Conservation (phyloP, 1,140 invertebrate genomes). For the Nomia melanderi region DNA sequence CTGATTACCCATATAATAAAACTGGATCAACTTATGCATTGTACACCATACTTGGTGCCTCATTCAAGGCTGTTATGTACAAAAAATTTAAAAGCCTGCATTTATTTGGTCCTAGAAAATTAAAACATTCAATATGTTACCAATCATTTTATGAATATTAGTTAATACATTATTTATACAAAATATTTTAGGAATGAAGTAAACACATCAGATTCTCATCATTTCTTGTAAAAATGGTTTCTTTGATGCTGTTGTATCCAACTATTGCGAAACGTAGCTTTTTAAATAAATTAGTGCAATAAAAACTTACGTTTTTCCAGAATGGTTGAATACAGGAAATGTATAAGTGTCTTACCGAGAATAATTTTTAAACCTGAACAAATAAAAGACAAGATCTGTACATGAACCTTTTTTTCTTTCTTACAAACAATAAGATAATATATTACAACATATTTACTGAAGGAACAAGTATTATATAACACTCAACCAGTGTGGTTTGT, state of each 20-base stretch:
- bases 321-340: conserved; percentile 15
- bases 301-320: conserved; percentile 35
- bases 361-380: conserved; percentile 13
- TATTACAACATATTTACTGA: conserved; percentile 3
- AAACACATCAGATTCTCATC: conserved; percentile 15
- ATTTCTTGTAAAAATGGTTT: conserved; percentile 28
- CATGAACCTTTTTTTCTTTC: conserved; percentile 8
- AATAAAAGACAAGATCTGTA: conserved; percentile 29
- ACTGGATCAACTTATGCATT: conserved; percentile 28
- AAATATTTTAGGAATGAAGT: conserved; percentile 27
- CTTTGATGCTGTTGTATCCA: conserved; percentile 27
- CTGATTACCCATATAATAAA: conserved; percentile 17
- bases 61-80: conserved; percentile 14
- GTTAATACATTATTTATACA: conserved; percentile 38
- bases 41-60: neutral
- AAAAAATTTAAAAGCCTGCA: conserved; percentile 31
- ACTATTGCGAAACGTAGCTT: conserved; percentile 18
- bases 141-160: conserved; percentile 42
- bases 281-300: conserved; percentile 43
- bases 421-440: conserved; percentile 1
- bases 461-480: neutral
- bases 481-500: conserved; percentile 16
- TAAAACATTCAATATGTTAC: conserved; percentile 25
- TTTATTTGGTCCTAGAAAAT: conserved; percentile 38
- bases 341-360: conserved; percentile 15